These are phyloP conservation scores for Haemorhous mexicanus DNA, from an alignment of 2,113 vertebrate genomes.

Conservation along the genomic window DNA sequence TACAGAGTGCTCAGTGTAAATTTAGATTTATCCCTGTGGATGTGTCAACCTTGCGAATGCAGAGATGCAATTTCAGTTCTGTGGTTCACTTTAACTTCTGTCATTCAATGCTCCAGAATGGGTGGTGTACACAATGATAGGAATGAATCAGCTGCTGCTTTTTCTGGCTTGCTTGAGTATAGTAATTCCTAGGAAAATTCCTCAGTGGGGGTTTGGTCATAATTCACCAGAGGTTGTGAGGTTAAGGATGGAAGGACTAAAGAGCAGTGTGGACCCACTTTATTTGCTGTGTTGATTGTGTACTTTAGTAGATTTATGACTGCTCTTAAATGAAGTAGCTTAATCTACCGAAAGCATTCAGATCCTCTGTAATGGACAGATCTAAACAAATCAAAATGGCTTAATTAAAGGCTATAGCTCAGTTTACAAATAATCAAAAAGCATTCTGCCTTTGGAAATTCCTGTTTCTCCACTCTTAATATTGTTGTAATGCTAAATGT, in stretches of 20 bases:
- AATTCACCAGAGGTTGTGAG: neutral
- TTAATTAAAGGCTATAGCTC: neutral
- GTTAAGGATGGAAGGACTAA: neutral
- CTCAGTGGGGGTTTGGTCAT: neutral
- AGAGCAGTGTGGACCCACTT: neutral
- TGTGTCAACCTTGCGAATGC: neutral
- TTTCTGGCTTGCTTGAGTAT: neutral
- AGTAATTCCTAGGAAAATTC: neutral
- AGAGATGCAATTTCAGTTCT: conserved; percentile 24
- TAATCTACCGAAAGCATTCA: neutral
- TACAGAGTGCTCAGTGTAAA: neutral
- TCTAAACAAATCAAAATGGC: neutral
- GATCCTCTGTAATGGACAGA: neutral
- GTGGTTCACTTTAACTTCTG: conserved; percentile 27
- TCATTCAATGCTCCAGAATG: neutral
- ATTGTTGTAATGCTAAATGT: neutral
- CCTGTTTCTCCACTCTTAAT: neutral
- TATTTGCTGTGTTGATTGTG: neutral
- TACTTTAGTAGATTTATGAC: neutral
- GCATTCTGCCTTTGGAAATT: neutral
- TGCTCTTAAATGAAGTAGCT: neutral
- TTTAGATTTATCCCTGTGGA: conserved; percentile 27
- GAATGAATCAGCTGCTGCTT: neutral
- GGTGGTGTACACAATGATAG: neutral
- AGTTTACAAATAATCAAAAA: neutral